phyloP scores from a whole-genome alignment of 2,888 invertebrate species.

The Hemicrepidius hirtus region DNA sequence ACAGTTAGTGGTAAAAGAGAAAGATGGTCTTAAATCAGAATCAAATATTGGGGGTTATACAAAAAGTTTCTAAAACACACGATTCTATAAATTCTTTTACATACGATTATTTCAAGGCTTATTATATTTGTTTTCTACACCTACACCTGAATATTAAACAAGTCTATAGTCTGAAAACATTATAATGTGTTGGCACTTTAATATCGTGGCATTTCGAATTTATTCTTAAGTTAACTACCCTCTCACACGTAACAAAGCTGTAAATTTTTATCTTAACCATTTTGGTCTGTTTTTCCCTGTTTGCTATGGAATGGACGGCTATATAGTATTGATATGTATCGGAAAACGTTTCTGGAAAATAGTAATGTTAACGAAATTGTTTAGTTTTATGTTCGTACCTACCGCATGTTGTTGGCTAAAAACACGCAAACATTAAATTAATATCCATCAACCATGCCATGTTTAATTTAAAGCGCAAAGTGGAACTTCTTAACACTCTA shows the following conservation, averaged over 20 bases:
- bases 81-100: too few species aligned
- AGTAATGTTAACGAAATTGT: neutral
- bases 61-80: too few species aligned
- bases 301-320: neutral
- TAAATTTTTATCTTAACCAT: neutral
- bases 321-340: neutral
- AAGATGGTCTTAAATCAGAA: too few species aligned
- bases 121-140: too few species aligned
- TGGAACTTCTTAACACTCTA: neutral
- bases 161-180: too few species aligned
- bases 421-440: neutral
- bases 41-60: too few species aligned
- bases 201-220: neutral
- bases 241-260: neutral
- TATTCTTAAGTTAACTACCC: neutral
- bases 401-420: neutral
- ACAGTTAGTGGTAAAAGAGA: too few species aligned
- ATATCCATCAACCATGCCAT: neutral
- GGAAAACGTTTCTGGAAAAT: constrained; percentile 12
- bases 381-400: neutral
- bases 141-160: too few species aligned
- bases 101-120: too few species aligned
- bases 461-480: neutral
- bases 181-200: too few species aligned
- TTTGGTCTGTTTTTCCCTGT: neutral